Percentiles rank a stretch among this genome's conserved stretches.
Conservation (phyloP, 2,797 vertebrate species). For the Cryptoprocta ferox region DNA sequence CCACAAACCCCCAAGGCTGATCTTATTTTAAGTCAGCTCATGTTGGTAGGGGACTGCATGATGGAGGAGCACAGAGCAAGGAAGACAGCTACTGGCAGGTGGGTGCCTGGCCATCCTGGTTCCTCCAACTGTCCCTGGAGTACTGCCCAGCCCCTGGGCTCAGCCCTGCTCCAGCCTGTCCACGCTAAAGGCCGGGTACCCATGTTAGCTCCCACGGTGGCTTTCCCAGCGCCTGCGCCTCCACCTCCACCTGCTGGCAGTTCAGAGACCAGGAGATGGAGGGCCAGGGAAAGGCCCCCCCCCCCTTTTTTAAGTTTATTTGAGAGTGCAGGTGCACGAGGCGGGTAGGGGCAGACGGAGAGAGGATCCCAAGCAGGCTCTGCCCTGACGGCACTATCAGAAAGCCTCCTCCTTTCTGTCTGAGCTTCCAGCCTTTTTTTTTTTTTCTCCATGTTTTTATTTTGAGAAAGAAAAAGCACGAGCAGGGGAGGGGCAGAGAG, state of each 20-base stretch:
- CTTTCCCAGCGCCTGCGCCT: neutral
- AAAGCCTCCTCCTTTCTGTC: too few species aligned
- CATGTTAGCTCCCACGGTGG: neutral
- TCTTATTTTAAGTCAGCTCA: neutral
- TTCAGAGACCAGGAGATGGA: neutral
- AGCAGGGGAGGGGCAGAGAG: too few species aligned
- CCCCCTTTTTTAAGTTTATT: too few species aligned
- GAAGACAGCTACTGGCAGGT: neutral
- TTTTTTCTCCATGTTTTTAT: too few species aligned
- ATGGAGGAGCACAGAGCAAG: neutral
- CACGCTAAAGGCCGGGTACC: neutral
- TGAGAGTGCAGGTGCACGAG: too few species aligned
- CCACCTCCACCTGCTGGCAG: neutral
- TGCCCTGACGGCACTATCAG: too few species aligned
- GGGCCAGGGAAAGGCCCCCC: neutral
- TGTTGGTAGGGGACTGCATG: neutral
- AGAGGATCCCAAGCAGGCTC: too few species aligned
- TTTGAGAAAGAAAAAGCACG: too few species aligned
- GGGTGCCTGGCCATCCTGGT: rapidly evolving
- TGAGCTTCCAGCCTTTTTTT: too few species aligned
- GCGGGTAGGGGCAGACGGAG: too few species aligned
- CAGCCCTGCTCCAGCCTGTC: too few species aligned
- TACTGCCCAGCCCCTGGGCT: neutral
- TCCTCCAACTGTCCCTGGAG: neutral
- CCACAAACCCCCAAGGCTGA: neutral